Conservation (phyloP, 1,140 invertebrate species). For the Diorhabda elongata region DNA sequence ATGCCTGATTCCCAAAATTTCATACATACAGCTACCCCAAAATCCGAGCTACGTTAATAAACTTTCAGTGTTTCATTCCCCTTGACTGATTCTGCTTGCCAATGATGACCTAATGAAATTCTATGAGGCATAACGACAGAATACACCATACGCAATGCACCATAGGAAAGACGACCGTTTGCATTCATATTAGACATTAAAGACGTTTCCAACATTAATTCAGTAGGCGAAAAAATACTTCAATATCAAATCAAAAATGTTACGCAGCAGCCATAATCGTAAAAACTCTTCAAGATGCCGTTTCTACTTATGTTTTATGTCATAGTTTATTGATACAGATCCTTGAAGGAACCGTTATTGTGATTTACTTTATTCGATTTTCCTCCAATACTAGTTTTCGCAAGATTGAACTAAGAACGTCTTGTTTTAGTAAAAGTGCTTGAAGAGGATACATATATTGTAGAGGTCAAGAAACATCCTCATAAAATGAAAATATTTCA, state of each 20-base stretch:
- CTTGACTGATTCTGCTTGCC: constrained; percentile 32
- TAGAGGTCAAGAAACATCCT: no score
- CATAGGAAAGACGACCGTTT: constrained; percentile 25
- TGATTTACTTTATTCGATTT: not conserved
- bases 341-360: not conserved
- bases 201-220: constrained; percentile 25
- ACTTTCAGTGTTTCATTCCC: constrained; percentile 31
- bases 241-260: constrained; percentile 27
- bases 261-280: constrained; percentile 4
- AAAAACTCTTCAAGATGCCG: constrained; percentile 4
- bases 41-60: constrained; percentile 24
- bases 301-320: constrained; percentile 13
- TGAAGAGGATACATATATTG: no score
- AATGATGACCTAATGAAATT: constrained; percentile 40
- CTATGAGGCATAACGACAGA: constrained; percentile 40
- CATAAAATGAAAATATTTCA: no score
- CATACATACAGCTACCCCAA: constrained; percentile 6
- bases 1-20: not conserved
- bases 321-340: constrained; percentile 2
- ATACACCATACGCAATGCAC: constrained; percentile 27
- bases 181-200: constrained; percentile 26
- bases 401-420: no score
- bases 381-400: not conserved
- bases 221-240: constrained; percentile 27
- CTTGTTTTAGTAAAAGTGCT: no score